A percentile compares a stretch with the other conserved stretches of the same genome.
Evolutionary conservation across 1,140 invertebrate species (phyloP).

Genomic region (Reticulitermes speratus): DNA sequence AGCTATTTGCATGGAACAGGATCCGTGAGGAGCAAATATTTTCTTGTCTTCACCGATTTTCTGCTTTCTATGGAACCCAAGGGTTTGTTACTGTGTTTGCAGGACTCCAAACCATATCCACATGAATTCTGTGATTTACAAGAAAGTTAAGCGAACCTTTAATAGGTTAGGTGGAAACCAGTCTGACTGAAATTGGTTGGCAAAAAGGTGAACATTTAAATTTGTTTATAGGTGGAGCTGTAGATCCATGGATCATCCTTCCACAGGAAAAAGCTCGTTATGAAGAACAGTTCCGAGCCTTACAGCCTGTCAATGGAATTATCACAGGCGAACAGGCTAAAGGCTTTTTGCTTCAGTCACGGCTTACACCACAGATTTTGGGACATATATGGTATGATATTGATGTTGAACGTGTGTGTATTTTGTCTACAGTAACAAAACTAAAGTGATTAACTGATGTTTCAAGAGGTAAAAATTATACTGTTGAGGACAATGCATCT

Average conservation of each 20-base stretch:
- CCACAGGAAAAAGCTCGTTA: conserved; percentile 84
- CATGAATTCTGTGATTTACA: too few species aligned
- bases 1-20: too few species aligned
- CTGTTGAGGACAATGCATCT: too few species aligned
- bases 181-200: too few species aligned
- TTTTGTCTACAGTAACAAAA: background rate
- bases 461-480: conserved; percentile 23
- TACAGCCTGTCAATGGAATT: conserved; percentile 84
- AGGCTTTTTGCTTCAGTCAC: conserved; percentile 90
- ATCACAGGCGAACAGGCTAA: conserved; percentile 94
- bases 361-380: conserved; percentile 80
- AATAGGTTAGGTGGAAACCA: too few species aligned
- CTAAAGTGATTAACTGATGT: background rate
- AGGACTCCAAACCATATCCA: too few species aligned
- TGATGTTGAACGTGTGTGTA: conserved; percentile 26
- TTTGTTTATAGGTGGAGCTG: conserved; percentile 41
- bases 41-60: too few species aligned
- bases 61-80: too few species aligned
- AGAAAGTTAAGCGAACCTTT: too few species aligned
- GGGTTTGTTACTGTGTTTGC: too few species aligned
- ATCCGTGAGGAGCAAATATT: too few species aligned
- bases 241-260: conserved; percentile 86
- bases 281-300: conserved; percentile 85
- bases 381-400: conserved; percentile 85
- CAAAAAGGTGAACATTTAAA: too few species aligned